phyloP scores from a whole-genome alignment of 2,797 vertebrate species.

The Poeciliopsis presidionis region DNA sequence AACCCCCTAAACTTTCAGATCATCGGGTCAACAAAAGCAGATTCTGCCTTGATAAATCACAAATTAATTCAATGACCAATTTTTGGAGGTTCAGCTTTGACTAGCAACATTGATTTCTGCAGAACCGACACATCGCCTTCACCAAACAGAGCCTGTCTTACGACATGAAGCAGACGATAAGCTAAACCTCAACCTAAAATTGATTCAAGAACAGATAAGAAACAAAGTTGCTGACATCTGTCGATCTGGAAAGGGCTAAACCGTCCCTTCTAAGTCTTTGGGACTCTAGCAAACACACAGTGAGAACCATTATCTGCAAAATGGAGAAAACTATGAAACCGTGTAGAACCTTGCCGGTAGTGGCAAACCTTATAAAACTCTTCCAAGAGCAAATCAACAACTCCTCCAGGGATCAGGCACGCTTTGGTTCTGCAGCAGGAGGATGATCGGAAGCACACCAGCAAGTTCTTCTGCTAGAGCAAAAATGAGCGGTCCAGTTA shows the following conservation, averaged over 20 bases:
- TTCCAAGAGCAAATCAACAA: background rate
- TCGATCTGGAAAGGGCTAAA: background rate
- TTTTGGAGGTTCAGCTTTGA: background rate
- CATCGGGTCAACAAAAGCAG: background rate
- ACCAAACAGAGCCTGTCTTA: too few species aligned
- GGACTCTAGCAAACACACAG: background rate
- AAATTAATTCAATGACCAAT: background rate
- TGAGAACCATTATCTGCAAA: background rate
- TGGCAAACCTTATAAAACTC: background rate
- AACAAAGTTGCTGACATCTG: background rate
- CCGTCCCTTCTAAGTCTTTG: background rate
- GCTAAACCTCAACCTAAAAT: background rate
- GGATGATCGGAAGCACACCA: background rate
- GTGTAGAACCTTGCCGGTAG: background rate
- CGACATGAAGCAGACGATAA: too few species aligned
- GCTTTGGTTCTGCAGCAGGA: background rate
- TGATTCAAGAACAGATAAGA: background rate
- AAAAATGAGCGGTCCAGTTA: background rate
- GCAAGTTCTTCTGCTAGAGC: background rate
- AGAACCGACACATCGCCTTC: background rate
- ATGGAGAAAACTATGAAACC: background rate
- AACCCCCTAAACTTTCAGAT: background rate
- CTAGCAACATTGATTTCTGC: background rate
- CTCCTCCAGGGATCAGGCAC: background rate
- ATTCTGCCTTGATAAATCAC: background rate